phyloP scores from a whole-genome alignment of 2,888 invertebrate genomes.

The Trichogramma dendrolimi region DNA sequence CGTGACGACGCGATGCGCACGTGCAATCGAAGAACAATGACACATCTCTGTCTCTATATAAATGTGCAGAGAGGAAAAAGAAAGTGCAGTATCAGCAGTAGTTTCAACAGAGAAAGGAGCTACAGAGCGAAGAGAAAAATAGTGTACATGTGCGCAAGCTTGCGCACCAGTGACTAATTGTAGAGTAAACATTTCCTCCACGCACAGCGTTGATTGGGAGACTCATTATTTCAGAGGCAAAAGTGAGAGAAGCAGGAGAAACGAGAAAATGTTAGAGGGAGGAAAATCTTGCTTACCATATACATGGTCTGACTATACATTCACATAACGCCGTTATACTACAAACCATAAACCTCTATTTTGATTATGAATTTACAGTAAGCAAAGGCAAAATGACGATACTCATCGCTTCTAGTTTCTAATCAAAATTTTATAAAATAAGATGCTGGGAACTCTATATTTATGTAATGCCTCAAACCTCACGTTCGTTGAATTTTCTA shows the following conservation, averaged over 20 bases:
- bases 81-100: neutral
- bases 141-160: slow-evolving; percentile 9
- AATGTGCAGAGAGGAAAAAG: slow-evolving; percentile 3
- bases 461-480: no score
- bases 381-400: no score
- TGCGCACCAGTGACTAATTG: slow-evolving; percentile 38
- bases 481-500: no score
- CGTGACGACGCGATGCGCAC: neutral
- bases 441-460: no score
- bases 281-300: slow-evolving; percentile 9
- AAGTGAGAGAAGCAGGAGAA: slow-evolving; percentile 8
- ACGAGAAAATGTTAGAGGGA: neutral
- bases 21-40: slow-evolving; percentile 5
- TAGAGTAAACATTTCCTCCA: slow-evolving; percentile 46
- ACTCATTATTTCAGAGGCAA: slow-evolving; percentile 47
- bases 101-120: neutral
- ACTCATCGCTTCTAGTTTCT: no score
- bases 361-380: no score
- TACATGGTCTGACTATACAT: neutral
- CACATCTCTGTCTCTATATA: neutral
- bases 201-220: slow-evolving; percentile 43
- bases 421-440: no score
- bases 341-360: no score
- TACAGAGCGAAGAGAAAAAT: neutral
- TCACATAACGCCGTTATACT: no score